Base-by-base conservation (phyloP, 2,113 vertebrate species). In the Bos indicus region DNA sequence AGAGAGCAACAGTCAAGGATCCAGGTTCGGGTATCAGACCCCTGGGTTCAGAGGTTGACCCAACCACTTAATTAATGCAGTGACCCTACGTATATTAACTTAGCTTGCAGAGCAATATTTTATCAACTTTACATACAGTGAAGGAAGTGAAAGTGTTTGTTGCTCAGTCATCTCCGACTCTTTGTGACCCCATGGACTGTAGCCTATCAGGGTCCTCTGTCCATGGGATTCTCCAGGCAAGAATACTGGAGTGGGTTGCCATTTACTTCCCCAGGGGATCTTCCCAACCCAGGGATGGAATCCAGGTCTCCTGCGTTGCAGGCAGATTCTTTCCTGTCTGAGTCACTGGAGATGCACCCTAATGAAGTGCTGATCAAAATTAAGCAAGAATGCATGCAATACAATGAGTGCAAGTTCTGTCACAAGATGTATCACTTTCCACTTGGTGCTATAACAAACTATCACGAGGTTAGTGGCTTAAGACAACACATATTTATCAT, bases 41-140 rank as follows among this genome's bases (percentile, higher is more conserved):
- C 57, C 25, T 83, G 33, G 56, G 46, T 93, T 94, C 88, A 92
- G 90, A 62, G 12, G 30, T 56, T 57, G 21, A 71, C 67, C 64
- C 40, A 56, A 15, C 13, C 2, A 0, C 67, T 59, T 48, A 67
- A 28, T 25, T 19, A 36, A 85, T 3, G 13, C 59, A n/a, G 36
- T 28, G 14, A 7, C 15, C 8, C 30, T 28, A 57, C 2, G 1
- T 16, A 30, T 30, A 71, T 62, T 13, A 54, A 83, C 9, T 59
- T 36, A 43, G 14, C 11, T 59, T 30, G 23, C 88, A 52, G 17
- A 46, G 80, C 23, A 30, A 30, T n/a, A 78, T 26, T 87, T 48
- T 64, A 7, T 84, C 4, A 30, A 28, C 28, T 85, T 43, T 54
- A 17, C 77, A 74, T n/a, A n/a, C 64, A n/a, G 64, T 19, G 33